These are phyloP conservation scores for Podarcis cretensis DNA, from an alignment of 2,113 vertebrate genomes.

Conservation along the genomic window DNA sequence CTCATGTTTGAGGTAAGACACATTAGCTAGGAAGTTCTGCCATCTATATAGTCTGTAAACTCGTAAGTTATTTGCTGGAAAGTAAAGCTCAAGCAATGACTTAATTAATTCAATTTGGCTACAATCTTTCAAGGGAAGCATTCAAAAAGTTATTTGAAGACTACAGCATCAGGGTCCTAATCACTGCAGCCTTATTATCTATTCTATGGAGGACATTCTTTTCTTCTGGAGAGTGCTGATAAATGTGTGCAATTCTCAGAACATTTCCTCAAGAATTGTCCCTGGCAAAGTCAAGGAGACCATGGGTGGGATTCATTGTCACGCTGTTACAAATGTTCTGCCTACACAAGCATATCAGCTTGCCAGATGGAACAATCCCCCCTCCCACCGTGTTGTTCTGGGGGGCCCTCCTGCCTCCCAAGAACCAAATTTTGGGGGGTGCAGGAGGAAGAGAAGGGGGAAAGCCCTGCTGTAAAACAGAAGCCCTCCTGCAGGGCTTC, in stretches of 20 bases:
- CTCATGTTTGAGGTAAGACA: not conserved
- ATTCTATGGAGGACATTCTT: constrained; percentile 45
- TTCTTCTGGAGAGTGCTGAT: constrained; percentile 36
- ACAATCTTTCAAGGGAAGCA: constrained; percentile 23
- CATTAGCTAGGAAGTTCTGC: not conserved
- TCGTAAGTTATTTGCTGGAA: constrained; percentile 51
- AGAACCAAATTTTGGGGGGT: too few relatives aligned
- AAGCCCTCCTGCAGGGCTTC: too few relatives aligned
- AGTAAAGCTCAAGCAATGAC: constrained; percentile 41
- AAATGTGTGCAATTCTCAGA: constrained; percentile 1
- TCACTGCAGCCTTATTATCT: constrained; percentile 41
- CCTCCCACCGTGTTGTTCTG: too few relatives aligned
- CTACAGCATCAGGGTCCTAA: constrained; percentile 36
- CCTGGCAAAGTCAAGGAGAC: not conserved
- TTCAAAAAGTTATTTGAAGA: constrained; percentile 14
- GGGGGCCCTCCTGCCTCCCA: too few relatives aligned
- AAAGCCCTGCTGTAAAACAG: too few relatives aligned
- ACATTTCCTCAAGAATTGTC: not conserved
- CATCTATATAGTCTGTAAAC: not conserved
- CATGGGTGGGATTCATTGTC: not conserved
- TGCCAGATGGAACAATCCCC: too few relatives aligned
- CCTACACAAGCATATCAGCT: too few relatives aligned
- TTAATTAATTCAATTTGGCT: constrained; percentile 11
- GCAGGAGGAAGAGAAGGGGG: too few relatives aligned
- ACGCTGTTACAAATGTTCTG: too few relatives aligned